Percentiles rank a stretch among this genome's conserved stretches.
These are phyloP conservation scores for Chionomys nivalis DNA, from an alignment of 2,113 vertebrate genomes.

Conservation along the genomic window DNA sequence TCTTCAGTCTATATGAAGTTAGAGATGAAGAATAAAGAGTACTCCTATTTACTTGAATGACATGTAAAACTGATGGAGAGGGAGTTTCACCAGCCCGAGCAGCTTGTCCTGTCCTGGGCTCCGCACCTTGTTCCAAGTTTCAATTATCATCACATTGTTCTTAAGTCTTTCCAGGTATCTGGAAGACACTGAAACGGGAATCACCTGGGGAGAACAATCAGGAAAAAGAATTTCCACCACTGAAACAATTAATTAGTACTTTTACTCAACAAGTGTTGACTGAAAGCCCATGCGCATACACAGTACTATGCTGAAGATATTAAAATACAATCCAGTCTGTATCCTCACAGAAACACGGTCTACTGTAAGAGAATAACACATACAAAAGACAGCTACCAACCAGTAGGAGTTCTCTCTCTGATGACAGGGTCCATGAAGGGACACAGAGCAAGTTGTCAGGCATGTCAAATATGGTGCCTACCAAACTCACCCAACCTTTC, in stretches of 20 bases:
- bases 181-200: constrained; percentile 90
- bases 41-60: constrained; percentile 92
- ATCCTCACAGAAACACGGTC: neutral
- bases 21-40: constrained; percentile 42
- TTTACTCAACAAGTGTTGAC: constrained; percentile 47
- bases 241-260: constrained; percentile 61
- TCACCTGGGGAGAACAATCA: constrained; percentile 86
- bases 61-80: constrained; percentile 97
- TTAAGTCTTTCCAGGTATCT: constrained; percentile 93
- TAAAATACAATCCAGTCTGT: constrained; percentile 50
- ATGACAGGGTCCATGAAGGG: neutral
- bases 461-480: neutral
- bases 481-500: neutral
- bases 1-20: constrained; percentile 35
- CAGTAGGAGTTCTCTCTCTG: neutral
- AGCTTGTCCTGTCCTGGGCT: constrained; percentile 89
- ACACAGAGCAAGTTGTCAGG: neutral
- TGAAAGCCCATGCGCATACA: neutral
- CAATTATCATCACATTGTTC: constrained; percentile 96
- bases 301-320: constrained; percentile 9
- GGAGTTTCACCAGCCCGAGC: constrained; percentile 94
- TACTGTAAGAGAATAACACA: constrained; percentile 35
- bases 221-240: neutral
- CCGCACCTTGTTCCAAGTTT: constrained; percentile 93
- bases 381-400: neutral